Conservation (phyloP, 2,888 invertebrate species). For the Melinaea marsaeus region DNA sequence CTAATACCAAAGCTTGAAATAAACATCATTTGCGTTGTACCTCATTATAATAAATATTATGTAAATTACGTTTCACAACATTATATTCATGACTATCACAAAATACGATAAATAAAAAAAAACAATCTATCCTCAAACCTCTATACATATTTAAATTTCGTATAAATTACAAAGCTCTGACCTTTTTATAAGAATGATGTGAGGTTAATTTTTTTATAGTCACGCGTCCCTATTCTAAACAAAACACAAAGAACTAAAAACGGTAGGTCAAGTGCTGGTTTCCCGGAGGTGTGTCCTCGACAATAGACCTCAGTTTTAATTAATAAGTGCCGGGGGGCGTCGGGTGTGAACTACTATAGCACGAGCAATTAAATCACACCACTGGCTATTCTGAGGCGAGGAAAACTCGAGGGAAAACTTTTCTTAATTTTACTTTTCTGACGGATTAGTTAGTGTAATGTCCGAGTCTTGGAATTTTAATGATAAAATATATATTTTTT, state of each 20-base stretch:
- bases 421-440: too few relatives aligned
- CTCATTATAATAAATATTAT: not conserved
- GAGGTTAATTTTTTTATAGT: constrained; percentile 46
- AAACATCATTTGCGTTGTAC: too few relatives aligned
- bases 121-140: too few relatives aligned
- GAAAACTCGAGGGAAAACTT: too few relatives aligned
- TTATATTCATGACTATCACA: too few relatives aligned
- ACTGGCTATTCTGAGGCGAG: not conserved
- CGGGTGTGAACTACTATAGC: constrained; percentile 28
- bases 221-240: constrained; percentile 61
- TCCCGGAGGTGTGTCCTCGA: constrained; percentile 69
- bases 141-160: constrained; percentile 32
- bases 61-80: not conserved
- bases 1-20: too few relatives aligned
- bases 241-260: constrained; percentile 69
- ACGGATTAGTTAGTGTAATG: too few relatives aligned
- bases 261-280: constrained; percentile 73
- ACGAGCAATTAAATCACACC: constrained; percentile 24
- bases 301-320: constrained; percentile 58
- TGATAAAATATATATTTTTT: too few relatives aligned
- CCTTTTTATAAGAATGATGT: constrained; percentile 46
- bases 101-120: too few relatives aligned
- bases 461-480: too few relatives aligned
- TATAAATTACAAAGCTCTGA: constrained; percentile 48
- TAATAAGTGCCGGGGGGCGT: constrained; percentile 54